These are phyloP conservation scores for Synanthedon andrenaeformis DNA, from an alignment of 2,888 invertebrate species.

Conservation along the genomic window DNA sequence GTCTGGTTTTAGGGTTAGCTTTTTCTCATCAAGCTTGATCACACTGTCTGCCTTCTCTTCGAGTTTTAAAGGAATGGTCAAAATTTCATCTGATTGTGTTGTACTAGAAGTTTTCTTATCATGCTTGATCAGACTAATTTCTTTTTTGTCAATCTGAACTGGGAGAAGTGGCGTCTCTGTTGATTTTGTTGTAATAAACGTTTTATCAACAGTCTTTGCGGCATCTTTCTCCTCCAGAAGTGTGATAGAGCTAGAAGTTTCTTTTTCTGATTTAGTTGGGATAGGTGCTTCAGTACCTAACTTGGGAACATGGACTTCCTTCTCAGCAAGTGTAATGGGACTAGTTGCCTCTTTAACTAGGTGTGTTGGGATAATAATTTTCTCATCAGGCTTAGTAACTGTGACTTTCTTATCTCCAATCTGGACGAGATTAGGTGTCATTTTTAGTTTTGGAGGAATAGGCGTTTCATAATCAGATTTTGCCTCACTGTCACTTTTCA, in stretches of 20 bases:
- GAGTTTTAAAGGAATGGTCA: neutral
- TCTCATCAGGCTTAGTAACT: constrained; percentile 1
- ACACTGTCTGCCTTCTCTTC: constrained; percentile 5
- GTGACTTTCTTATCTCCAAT: neutral
- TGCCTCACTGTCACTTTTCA: neutral
- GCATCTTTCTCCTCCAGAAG: neutral
- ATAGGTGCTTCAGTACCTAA: neutral
- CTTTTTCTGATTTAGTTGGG: neutral
- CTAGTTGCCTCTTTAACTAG: constrained; percentile 1
- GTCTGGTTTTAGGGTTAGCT: neutral
- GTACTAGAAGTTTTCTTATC: neutral
- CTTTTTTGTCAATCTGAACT: neutral
- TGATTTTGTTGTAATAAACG: neutral
- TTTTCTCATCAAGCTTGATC: constrained; percentile 3
- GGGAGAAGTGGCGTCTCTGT: neutral
- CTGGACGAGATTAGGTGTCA: neutral
- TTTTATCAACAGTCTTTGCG: neutral
- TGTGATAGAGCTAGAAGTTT: neutral
- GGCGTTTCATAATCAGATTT: neutral
- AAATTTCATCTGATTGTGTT: neutral
- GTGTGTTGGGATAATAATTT: constrained; percentile 4
- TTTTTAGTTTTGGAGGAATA: neutral
- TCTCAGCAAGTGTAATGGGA: neutral
- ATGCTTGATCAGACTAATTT: neutral
- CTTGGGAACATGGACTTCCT: neutral